A percentile compares a stretch with the other conserved stretches of the same genome.
These are phyloP conservation scores for Etheostoma cragini DNA, from an alignment of 2,113 vertebrate species.

Conservation along the genomic window DNA sequence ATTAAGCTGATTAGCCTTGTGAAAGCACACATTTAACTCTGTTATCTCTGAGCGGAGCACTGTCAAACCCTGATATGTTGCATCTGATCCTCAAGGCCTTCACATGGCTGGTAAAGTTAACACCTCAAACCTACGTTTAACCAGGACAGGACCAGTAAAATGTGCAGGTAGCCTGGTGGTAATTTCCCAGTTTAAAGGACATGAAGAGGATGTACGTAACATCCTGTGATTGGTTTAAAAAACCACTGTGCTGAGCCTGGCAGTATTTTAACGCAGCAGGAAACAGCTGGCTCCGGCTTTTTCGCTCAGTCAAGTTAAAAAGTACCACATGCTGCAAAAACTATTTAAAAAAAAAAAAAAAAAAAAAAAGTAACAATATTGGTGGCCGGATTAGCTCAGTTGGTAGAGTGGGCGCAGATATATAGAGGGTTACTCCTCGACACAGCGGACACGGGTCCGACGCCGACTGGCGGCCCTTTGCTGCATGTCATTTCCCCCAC, in stretches of 20 bases:
- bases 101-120: neutral
- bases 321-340: no score
- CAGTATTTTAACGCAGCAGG: conserved; percentile 39
- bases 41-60: neutral
- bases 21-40: neutral
- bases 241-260: conserved; percentile 41
- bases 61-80: neutral
- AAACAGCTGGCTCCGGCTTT: conserved; percentile 35
- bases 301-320: no score
- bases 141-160: neutral
- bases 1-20: conserved; percentile 24
- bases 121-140: neutral
- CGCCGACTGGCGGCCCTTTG: no score
- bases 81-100: neutral
- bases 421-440: no score
- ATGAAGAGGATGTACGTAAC: conserved; percentile 43
- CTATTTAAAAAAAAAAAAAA: no score
- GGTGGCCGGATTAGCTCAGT: no score
- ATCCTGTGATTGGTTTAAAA: conserved; percentile 42
- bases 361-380: no score
- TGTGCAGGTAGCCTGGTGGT: neutral
- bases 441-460: no score
- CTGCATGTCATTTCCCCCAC: no score
- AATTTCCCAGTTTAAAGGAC: conserved; percentile 6
- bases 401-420: no score